These are phyloP conservation scores for Pseudolycoriella hygida DNA, from an alignment of 2,888 invertebrate species.

Conservation along the genomic window DNA sequence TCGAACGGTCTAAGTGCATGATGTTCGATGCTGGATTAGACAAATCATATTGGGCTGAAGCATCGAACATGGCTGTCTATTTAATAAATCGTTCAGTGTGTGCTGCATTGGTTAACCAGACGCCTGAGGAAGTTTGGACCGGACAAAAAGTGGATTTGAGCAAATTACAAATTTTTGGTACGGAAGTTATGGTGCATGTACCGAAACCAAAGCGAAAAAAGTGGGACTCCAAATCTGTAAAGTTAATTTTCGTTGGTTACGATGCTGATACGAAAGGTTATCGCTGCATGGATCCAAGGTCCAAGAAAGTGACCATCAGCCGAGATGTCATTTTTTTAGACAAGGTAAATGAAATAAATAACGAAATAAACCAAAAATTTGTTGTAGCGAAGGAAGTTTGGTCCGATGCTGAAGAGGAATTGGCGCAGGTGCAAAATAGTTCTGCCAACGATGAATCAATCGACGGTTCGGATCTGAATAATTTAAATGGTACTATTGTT, in stretches of 20 bases:
- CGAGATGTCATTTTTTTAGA: conserved; percentile 4
- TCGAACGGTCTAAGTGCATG: conserved; percentile 16
- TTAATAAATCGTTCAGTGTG: conserved; percentile 6
- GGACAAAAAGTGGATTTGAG: conserved; percentile 17
- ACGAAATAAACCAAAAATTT: too few relatives aligned
- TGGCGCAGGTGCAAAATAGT: too few relatives aligned
- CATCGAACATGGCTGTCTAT: conserved; percentile 11
- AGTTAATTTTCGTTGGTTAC: conserved; percentile 21
- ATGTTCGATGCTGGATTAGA: conserved; percentile 13
- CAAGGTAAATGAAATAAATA: neutral
- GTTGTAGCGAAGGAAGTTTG: too few relatives aligned
- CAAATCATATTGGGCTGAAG: conserved; percentile 19
- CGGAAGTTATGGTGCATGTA: conserved; percentile 17
- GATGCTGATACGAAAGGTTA: conserved; percentile 16
- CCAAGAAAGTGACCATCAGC: conserved; percentile 6
- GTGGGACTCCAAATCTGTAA: conserved; percentile 17
- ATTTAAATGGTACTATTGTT: too few relatives aligned
- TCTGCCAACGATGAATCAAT: neutral
- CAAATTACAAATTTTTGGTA: conserved; percentile 21
- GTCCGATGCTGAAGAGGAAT: too few relatives aligned
- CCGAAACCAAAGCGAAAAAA: conserved; percentile 18
- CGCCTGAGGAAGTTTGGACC: conserved; percentile 21
- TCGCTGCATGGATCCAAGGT: conserved; percentile 8
- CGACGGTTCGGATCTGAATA: too few relatives aligned
- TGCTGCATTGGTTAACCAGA: conserved; percentile 9